Evolutionary conservation across 1,140 invertebrate species (phyloP).

Genomic region (Aphis gossypii): DNA sequence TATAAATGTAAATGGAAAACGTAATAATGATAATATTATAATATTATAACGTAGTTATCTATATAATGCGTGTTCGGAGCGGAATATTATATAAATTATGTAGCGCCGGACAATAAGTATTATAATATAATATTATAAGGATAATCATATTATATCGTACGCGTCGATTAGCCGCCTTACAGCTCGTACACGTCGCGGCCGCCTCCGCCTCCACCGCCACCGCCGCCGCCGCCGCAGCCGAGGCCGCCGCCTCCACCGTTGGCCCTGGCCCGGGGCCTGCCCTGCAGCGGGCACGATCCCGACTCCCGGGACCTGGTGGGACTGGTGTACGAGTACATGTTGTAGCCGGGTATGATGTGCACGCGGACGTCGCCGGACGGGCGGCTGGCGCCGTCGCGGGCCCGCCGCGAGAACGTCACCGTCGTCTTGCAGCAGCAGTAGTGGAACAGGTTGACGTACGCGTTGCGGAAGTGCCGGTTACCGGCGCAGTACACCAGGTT

Average conservation of each 20-base stretch:
- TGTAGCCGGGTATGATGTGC: constrained; percentile 79
- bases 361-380: constrained; percentile 75
- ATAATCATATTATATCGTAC: too few relatives aligned
- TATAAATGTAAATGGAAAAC: background rate
- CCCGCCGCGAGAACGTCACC: constrained; percentile 73
- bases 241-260: constrained; percentile 58
- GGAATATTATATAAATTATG: background rate
- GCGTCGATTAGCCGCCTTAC: background rate
- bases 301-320: constrained; percentile 65
- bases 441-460: constrained; percentile 79
- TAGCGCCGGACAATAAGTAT: background rate
- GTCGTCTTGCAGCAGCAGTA: constrained; percentile 85
- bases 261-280: constrained; percentile 43
- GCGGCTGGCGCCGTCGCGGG: constrained; percentile 67
- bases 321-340: constrained; percentile 74
- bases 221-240: background rate
- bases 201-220: constrained; percentile 7
- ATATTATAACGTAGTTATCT: background rate
- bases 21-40: background rate
- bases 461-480: constrained; percentile 75
- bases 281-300: constrained; percentile 40
- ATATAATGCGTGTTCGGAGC: background rate
- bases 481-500: constrained; percentile 73
- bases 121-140: too few relatives aligned
- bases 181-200: constrained; percentile 59